Evolutionary conservation across 2,113 vertebrate species (phyloP).

Genomic region (Misgurnus mizolepis): DNA sequence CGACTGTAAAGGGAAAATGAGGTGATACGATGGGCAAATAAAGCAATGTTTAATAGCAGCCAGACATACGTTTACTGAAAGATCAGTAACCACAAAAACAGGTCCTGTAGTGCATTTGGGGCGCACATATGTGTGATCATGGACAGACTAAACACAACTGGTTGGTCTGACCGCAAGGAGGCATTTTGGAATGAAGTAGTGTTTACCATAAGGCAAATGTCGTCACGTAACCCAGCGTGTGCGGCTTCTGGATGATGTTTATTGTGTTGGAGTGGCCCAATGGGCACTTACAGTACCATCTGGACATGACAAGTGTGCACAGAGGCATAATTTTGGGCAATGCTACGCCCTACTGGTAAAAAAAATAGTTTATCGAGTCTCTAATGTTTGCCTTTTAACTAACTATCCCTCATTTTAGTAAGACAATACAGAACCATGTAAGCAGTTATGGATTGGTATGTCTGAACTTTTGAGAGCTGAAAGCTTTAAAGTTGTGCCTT

Average conservation of each 20-base stretch:
- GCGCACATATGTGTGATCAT: slow-evolving; percentile 28
- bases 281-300: not conserved
- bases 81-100: slow-evolving; percentile 24
- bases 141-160: slow-evolving; percentile 13
- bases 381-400: not conserved
- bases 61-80: slow-evolving; percentile 30
- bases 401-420: not conserved
- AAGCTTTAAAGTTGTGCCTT: slow-evolving; percentile 45
- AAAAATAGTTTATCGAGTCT: not conserved
- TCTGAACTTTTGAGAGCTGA: not conserved
- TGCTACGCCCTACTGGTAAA: slow-evolving; percentile 29
- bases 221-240: not conserved
- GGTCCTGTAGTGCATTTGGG: not conserved
- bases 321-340: slow-evolving; percentile 4
- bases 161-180: slow-evolving; percentile 27
- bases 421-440: not conserved
- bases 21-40: slow-evolving; percentile 36
- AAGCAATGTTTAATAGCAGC: slow-evolving; percentile 9
- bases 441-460: not conserved
- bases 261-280: not conserved
- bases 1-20: not conserved
- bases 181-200: not conserved
- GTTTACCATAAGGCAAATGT: slow-evolving; percentile 14
- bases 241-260: slow-evolving; percentile 5
- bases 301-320: slow-evolving; percentile 2